phyloP scores from a whole-genome alignment of 2,888 invertebrate genomes.

The Eudasyphora cyanicolor region DNA sequence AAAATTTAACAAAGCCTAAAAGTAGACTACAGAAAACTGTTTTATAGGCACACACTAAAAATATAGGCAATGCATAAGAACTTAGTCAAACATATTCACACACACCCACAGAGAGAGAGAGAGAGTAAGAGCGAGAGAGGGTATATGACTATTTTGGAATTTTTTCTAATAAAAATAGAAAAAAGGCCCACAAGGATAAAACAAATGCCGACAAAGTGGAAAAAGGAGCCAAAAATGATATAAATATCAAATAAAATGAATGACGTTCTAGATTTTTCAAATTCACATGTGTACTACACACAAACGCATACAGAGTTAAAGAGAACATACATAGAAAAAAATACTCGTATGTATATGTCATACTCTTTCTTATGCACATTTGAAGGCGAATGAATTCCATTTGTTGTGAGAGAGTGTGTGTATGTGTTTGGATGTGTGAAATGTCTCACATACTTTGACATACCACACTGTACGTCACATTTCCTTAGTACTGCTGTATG shows the following conservation, averaged over 20 bases:
- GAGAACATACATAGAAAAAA: neutral
- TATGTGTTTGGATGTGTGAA: neutral
- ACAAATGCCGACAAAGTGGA: neutral
- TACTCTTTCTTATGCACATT: too few relatives aligned
- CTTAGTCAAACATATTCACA: neutral
- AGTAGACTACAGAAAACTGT: slow-evolving; percentile 4
- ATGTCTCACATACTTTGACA: slow-evolving; percentile 40
- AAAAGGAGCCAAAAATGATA: neutral
- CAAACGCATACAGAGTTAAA: too few relatives aligned
- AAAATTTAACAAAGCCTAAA: slow-evolving; percentile 11
- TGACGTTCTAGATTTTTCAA: slow-evolving; percentile 26
- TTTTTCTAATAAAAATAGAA: slow-evolving; percentile 21
- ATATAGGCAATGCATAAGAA: neutral
- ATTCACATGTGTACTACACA: neutral
- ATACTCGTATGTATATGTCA: too few relatives aligned
- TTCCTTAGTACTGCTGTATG: too few relatives aligned
- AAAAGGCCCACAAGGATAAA: neutral
- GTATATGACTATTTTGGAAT: neutral
- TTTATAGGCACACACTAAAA: neutral
- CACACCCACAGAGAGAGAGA: too few relatives aligned
- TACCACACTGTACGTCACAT: neutral
- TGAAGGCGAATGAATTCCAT: neutral
- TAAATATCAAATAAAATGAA: slow-evolving; percentile 6
- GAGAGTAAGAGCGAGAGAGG: too few relatives aligned
- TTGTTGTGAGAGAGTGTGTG: neutral